These are phyloP conservation scores for Camponotus fellah DNA, from an alignment of 2,888 invertebrate species.

Conservation along the genomic window DNA sequence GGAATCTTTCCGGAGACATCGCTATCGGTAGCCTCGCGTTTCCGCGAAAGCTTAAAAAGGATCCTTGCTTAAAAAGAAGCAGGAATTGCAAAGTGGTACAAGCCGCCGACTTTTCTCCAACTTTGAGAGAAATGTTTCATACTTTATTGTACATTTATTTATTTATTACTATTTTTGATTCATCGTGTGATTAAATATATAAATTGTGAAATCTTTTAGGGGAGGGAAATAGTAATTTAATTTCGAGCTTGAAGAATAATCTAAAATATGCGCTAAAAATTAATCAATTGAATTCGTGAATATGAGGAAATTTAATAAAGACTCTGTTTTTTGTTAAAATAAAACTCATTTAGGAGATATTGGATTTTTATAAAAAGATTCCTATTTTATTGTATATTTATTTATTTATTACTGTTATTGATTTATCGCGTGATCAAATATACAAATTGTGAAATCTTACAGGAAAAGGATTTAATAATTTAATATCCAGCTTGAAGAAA, in stretches of 20 bases:
- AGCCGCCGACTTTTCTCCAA: constrained; percentile 36
- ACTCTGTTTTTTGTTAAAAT: background rate
- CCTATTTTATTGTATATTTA: no score
- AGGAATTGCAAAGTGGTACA: constrained; percentile 64
- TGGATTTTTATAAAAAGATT: background rate
- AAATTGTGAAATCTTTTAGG: background rate
- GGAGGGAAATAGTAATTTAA: background rate
- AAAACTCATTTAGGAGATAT: background rate
- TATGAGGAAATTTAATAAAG: background rate
- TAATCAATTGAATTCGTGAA: background rate
- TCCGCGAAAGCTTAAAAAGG: constrained; percentile 64
- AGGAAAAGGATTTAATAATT: background rate
- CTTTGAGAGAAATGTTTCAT: background rate
- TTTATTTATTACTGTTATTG: no score
- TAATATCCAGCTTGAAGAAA: background rate
- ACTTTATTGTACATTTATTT: constrained; percentile 1
- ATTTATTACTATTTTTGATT: constrained; percentile 4
- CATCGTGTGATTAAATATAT: background rate
- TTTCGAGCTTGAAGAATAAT: background rate
- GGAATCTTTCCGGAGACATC: constrained; percentile 67
- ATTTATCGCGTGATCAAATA: no score
- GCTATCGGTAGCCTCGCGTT: constrained; percentile 65
- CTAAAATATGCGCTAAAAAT: background rate
- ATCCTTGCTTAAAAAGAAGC: constrained; percentile 43
- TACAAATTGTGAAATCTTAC: no score